A percentile compares a stretch with the other conserved stretches of the same genome.
phyloP scores from a whole-genome alignment of 2,113 vertebrate species.

The Syrrhaptes paradoxus region DNA sequence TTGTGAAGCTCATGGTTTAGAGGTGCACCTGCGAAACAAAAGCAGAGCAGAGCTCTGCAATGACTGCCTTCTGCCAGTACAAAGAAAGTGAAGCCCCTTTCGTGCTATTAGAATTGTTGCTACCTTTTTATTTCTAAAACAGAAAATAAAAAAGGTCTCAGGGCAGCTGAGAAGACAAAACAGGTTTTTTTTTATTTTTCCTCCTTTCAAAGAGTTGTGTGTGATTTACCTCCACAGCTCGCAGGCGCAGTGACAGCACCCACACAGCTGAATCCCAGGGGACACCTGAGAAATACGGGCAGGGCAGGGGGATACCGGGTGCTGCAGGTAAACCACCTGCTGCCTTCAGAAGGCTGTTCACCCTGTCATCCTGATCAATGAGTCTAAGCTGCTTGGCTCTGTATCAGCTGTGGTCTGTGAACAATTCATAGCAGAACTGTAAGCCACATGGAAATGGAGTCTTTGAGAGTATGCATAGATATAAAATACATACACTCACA shows the following conservation, averaged over 20 bases:
- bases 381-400: neutral
- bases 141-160: neutral
- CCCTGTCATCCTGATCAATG: too few species aligned
- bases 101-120: neutral
- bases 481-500: neutral
- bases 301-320: neutral
- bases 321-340: neutral
- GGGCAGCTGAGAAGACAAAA: neutral
- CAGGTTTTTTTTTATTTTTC: neutral
- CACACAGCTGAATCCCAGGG: neutral
- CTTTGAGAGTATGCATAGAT: rapidly evolving
- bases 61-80: neutral
- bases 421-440: neutral
- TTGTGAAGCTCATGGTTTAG: neutral
- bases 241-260: neutral
- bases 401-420: neutral
- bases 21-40: neutral
- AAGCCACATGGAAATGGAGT: neutral
- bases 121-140: neutral
- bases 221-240: neutral
- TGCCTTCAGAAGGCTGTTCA: neutral
- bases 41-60: neutral
- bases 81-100: neutral
- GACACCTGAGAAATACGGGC: neutral
- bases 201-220: neutral